A percentile compares a stretch with the other conserved stretches of the same genome.
These are phyloP conservation scores for Pseudocheirus occidentalis DNA, from an alignment of 2,797 vertebrate species.

Conservation along the genomic window DNA sequence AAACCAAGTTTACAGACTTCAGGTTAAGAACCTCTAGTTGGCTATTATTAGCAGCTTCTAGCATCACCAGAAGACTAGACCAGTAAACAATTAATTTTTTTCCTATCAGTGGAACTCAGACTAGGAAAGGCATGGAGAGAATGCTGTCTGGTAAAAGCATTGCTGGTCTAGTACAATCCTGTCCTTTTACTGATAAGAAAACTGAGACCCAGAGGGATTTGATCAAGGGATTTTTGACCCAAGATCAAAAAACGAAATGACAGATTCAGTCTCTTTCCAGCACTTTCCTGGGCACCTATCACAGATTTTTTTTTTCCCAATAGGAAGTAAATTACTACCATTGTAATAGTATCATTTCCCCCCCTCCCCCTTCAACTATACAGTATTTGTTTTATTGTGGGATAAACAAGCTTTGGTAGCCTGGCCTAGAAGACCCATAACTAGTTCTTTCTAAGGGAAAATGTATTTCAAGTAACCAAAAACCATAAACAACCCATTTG, in stretches of 20 bases:
- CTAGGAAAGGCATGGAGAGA: not conserved
- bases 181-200: no score
- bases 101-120: not conserved
- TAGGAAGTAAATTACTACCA: not conserved
- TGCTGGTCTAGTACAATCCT: not conserved
- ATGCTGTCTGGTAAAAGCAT: not conserved
- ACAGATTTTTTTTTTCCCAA: not conserved
- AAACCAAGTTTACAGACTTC: not conserved
- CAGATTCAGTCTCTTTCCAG: not conserved
- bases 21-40: not conserved
- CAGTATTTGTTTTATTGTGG: not conserved
- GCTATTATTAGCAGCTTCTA: not conserved
- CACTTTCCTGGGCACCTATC: not conserved
- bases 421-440: not conserved
- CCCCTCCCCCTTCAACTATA: not conserved
- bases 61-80: not conserved
- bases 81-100: not conserved
- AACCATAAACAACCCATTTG: conserved; percentile 43
- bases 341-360: not conserved
- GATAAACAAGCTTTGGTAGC: conserved; percentile 8
- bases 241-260: not conserved
- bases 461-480: not conserved
- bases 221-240: no score
- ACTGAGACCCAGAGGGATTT: not conserved
- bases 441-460: not conserved